Base-by-base conservation (phyloP, 2,113 vertebrate species). In the Corapipo altera region DNA sequence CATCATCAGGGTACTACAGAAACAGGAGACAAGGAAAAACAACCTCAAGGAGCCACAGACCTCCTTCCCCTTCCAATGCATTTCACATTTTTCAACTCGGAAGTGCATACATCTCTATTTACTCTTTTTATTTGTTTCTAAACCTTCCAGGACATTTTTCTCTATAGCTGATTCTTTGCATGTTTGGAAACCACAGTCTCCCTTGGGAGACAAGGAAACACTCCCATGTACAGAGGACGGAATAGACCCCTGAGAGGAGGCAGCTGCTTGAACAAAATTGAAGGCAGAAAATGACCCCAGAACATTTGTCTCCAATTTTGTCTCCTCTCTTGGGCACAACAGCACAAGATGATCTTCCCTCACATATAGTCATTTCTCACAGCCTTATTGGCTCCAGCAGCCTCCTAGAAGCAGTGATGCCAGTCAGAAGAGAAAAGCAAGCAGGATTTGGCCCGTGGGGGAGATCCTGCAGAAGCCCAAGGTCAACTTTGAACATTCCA, bases 1-100 rank as follows among this genome's bases (percentile, higher is more conserved):
- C 28, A 62, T 96, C 72, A 18, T 92, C 89, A 48, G 96, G 97
- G 90, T 97, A 98, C 98, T 98, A 86, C 15, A 81, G 46, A 74
- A 93, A 92, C 21, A 66, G 37, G 49, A 92, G 43, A 69, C 9
- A 62, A 62, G 32, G 18, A 2, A 54, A 90, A 70, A 7, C 44
- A 80, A 27, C 15, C 24, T 85, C 21, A 82, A 52, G 19, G 6
- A 11, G 23, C 9, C 43, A 32, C 0, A 15, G 51, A 46, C 4
- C 6, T 61, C 37, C 41, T 75, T 24, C 39, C n/a, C 24, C 22
- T 81, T 69, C 44, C 7, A 2, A 13, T 21, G 35, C 24, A 8
- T 20, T 43, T 69, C 28, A 24, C 9, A 10, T 72, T 72, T 48
- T 93, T n/a, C 79, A 85, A 26, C 9, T 5, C 37, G 17, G 5